A percentile compares a stretch with the other conserved stretches of the same genome.
phyloP scores from a whole-genome alignment of 2,113 vertebrate species.

The Lepisosteus osseus region DNA sequence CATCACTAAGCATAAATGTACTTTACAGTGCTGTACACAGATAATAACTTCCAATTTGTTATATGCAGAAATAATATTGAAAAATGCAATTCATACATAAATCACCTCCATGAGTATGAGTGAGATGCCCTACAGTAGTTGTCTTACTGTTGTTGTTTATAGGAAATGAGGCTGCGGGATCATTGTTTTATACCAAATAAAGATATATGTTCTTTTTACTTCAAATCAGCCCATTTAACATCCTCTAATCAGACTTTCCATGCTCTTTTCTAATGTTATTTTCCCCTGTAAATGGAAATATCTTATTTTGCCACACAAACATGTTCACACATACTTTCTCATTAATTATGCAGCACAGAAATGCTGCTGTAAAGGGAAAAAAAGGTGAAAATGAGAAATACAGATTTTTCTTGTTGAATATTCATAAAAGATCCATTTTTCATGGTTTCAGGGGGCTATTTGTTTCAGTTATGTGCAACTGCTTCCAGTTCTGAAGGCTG shows the following conservation, averaged over 20 bases:
- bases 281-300: constrained; percentile 23
- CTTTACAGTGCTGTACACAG: too few species aligned
- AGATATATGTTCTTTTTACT: too few species aligned
- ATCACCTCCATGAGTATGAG: too few species aligned
- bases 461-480: constrained; percentile 56
- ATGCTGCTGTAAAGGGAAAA: constrained; percentile 57
- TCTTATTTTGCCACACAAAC: constrained; percentile 65
- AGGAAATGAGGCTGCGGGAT: too few species aligned
- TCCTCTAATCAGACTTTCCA: neutral
- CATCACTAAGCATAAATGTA: too few species aligned
- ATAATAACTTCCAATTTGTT: too few species aligned
- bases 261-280: neutral
- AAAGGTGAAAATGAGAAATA: constrained; percentile 77
- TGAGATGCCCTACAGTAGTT: too few species aligned
- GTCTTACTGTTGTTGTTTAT: too few species aligned
- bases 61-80: too few species aligned
- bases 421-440: constrained; percentile 71
- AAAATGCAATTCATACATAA: too few species aligned
- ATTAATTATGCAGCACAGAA: constrained; percentile 77
- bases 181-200: too few species aligned
- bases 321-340: constrained; percentile 68
- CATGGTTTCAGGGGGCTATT: constrained; percentile 64
- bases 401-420: constrained; percentile 67
- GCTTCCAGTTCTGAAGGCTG: constrained; percentile 61
- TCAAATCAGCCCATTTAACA: too few species aligned